Base-by-base conservation (phyloP, 2,888 invertebrate species). In the Iphiclides podalirius region DNA sequence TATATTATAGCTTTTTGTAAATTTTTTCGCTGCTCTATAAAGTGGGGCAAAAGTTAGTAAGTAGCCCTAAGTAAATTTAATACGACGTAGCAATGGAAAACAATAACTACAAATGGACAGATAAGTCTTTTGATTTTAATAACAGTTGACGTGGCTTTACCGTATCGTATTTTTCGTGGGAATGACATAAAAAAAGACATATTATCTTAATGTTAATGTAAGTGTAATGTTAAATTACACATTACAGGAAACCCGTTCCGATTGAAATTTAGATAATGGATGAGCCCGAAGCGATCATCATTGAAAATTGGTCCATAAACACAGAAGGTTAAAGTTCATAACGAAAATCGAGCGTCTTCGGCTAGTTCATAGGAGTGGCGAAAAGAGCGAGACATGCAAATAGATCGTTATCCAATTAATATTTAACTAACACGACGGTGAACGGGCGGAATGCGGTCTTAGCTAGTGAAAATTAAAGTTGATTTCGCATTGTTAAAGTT, bases 71-170 rank as follows among this genome's bases (percentile, higher is more conserved):
- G n/a, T n/a, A n/a, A n/a, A n/a, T n/a, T n/a, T n/a, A n/a, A n/a
- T n/a, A n/a, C n/a, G n/a, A n/a, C n/a, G n/a, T n/a, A n/a, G n/a
- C n/a, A n/a, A n/a, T n/a, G n/a, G n/a, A n/a, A n/a, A n/a, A n/a
- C n/a, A n/a, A n/a, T n/a, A n/a, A n/a, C n/a, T n/a, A n/a, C n/a
- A n/a, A n/a, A n/a, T n/a, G n/a, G n/a, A n/a, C n/a, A n/a, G n/a
- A n/a, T n/a, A n/a, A n/a, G n/a, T n/a, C n/a, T n/a, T n/a, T n/a
- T n/a, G n/a, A n/a, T n/a, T n/a, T n/a, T n/a, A n/a, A n/a, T n/a
- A n/a, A n/a, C n/a, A n/a, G 60, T 61, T 53, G 60, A 64, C 59
- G 52, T 52, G 41, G 36, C 40, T 31, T n/a, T n/a, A 6, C 31
- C n/a, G n/a, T 3, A 8, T 9, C 2, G 26, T 26, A 8, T 31